Percentiles rank a stretch among this genome's conserved stretches.
Evolutionary conservation across 2,888 invertebrate genomes (phyloP).

Genomic region (Drepanosiphum platanoidis): DNA sequence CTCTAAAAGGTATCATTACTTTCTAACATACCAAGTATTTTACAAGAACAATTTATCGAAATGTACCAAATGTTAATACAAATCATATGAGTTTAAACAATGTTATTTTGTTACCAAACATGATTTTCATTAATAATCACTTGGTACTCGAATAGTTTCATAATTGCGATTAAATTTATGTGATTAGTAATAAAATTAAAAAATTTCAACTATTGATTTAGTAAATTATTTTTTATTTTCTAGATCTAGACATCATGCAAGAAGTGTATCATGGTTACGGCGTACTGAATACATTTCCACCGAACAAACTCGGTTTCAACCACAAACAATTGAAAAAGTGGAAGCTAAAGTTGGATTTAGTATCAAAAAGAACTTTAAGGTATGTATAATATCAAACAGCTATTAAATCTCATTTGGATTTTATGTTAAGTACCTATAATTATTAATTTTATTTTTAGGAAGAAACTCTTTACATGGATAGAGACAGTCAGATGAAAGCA

Average conservation of each 20-base stretch:
- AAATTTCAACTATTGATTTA: too few species aligned
- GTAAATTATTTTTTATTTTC: constrained; percentile 33
- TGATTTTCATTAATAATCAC: too few species aligned
- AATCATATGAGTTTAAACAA: too few species aligned
- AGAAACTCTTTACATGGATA: constrained; percentile 94
- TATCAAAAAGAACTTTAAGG: constrained; percentile 88
- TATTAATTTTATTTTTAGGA: constrained; percentile 71
- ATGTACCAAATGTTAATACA: too few species aligned
- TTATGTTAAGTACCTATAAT: neutral
- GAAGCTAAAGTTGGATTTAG: constrained; percentile 99
- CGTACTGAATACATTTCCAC: constrained; percentile 99
- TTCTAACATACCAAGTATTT: too few species aligned
- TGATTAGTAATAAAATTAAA: too few species aligned
- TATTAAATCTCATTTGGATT: neutral
- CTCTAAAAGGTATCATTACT: constrained; percentile 76
- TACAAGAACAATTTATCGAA: too few species aligned
- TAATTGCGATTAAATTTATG: too few species aligned
- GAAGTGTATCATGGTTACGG: constrained; percentile 97
- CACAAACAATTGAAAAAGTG: constrained; percentile 95
- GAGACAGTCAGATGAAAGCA: constrained; percentile 93
- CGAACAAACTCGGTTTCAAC: constrained; percentile 97
- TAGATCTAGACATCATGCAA: constrained; percentile 91
- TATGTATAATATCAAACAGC: constrained; percentile 66
- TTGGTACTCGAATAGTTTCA: too few species aligned
- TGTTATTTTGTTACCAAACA: too few species aligned